These are phyloP conservation scores for Bombus picipes DNA, from an alignment of 1,140 invertebrate genomes.

Conservation along the genomic window DNA sequence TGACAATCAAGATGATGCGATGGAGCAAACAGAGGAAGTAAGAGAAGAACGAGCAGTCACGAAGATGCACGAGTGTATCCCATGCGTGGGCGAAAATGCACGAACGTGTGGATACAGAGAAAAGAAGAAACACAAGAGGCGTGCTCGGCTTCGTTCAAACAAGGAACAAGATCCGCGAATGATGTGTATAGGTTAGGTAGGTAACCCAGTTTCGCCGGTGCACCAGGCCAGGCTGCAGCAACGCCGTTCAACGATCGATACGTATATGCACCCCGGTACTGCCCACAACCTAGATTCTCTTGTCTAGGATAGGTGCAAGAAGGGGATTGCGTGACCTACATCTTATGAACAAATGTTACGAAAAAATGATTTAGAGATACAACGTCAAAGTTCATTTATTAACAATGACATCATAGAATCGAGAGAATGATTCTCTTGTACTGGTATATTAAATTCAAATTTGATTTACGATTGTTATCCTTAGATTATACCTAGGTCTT, in stretches of 20 bases:
- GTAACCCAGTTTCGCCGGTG: conserved; percentile 78
- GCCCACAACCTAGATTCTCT: conserved; percentile 71
- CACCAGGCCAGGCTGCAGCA: conserved; percentile 74
- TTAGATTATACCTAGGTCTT: neutral
- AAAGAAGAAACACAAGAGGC: conserved; percentile 25
- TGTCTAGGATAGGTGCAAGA: conserved; percentile 69
- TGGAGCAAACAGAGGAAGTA: conserved; percentile 7
- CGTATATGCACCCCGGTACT: conserved; percentile 67
- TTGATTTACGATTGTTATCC: neutral
- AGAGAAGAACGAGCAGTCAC: conserved; percentile 40
- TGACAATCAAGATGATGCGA: conserved; percentile 15
- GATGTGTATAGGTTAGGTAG: conserved; percentile 68
- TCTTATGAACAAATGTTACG: conserved; percentile 23
- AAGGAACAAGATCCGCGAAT: conserved; percentile 51
- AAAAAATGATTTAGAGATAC: conserved; percentile 19
- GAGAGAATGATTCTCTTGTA: neutral
- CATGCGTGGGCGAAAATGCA: conserved; percentile 41
- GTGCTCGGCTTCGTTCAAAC: conserved; percentile 35
- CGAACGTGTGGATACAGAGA: conserved; percentile 33
- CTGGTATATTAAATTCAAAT: neutral
- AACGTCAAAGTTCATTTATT: neutral
- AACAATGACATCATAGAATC: neutral
- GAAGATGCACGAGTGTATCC: conserved; percentile 33
- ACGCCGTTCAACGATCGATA: conserved; percentile 66
- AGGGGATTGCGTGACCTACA: conserved; percentile 61